phyloP scores from a whole-genome alignment of 2,113 vertebrate genomes.

The Nipponia nippon region DNA sequence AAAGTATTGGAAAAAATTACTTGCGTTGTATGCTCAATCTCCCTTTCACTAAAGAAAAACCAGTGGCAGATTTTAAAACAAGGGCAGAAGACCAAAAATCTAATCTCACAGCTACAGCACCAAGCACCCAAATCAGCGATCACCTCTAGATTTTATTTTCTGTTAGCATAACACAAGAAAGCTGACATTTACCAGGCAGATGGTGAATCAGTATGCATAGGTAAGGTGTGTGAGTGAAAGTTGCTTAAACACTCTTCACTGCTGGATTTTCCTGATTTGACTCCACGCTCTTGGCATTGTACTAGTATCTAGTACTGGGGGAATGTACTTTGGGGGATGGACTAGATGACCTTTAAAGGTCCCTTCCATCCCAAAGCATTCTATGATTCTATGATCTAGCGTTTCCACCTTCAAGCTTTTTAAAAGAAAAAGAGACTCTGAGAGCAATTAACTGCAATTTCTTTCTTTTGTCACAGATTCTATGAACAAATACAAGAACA shows the following conservation, averaged over 20 bases:
- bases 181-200: not conserved
- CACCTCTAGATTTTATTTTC: not conserved
- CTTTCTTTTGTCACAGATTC: not conserved
- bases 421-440: not conserved
- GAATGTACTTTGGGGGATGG: too few species aligned
- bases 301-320: not conserved
- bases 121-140: not conserved
- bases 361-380: too few species aligned
- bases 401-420: not conserved
- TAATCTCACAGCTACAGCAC: not conserved
- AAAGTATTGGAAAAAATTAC: not conserved
- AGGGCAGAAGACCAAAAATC: not conserved
- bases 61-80: not conserved
- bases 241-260: not conserved
- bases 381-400: too few species aligned
- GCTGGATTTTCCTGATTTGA: not conserved
- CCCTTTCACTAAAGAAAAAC: not conserved
- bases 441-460: not conserved
- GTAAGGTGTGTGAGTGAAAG: not conserved
- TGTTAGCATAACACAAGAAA: not conserved
- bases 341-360: too few species aligned
- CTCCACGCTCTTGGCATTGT: not conserved
- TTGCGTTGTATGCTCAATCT: not conserved
- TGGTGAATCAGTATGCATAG: not conserved
- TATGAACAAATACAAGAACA: not conserved